Base-by-base conservation (phyloP, 2,888 invertebrate species). In the Amblyteles armatorius region DNA sequence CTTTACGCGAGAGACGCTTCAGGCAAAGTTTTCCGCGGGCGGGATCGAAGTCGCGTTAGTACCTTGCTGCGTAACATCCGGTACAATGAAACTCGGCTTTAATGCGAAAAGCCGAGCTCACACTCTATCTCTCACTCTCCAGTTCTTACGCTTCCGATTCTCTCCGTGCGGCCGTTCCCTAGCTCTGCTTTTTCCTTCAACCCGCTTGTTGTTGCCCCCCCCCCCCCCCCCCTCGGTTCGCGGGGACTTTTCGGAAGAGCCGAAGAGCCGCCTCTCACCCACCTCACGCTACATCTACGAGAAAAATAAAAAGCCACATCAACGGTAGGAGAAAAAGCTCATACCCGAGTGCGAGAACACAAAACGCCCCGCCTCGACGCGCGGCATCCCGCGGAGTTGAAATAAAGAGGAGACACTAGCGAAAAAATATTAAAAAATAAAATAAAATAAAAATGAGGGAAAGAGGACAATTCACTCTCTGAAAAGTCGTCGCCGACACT, bases 21-120 rank as follows among this genome's bases (percentile, higher is more conserved):
- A 3, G 5, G 22, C 57, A 79, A 82, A 82, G 74, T 84, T 74
- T 74, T 63, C 55, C 65, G 77, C 44, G 19, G 36, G 36, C 60
- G 65, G 82, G 60, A 85, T 85, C 82, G 85, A 85, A 83, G 79
- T 85, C 85, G 83, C 83, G 77, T 85, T 85, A 85, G 83, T 82
- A 79, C 82, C 79, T 79, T 67, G 44, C 85, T 63, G 52, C 85
- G 82, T 72, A 69, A 76, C 85, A 82, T 55, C 79, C 82, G 77
- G 67, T 80, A 80, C 85, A 85, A 85, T 85, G 85, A 85, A 85
- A 85, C 85, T 85, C 82, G 13, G 76, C 82, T 85, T 85, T 83
- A 80, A 85, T 85, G 82, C 69, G 77, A 85, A 85, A 83, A 68
- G 71, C 76, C 74, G 40, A 67, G 69, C 52, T 74, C 36, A 67